These are phyloP conservation scores for Tipula vernalis DNA, from an alignment of 2,888 invertebrate species.

Conservation along the genomic window DNA sequence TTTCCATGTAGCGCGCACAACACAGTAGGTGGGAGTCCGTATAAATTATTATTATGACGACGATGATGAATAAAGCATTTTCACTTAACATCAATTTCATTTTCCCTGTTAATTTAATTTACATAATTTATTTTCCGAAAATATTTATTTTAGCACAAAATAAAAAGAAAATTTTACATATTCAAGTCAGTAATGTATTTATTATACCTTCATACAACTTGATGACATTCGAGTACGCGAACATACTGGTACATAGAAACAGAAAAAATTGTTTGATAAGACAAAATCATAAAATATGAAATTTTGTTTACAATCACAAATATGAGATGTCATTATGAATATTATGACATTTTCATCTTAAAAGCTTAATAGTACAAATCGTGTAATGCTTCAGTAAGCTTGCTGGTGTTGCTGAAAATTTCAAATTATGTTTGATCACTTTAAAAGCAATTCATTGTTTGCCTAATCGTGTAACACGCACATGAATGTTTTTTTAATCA, in stretches of 20 bases:
- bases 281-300: neutral
- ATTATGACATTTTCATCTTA: no score
- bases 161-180: neutral
- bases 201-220: neutral
- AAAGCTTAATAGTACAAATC: no score
- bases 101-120: neutral
- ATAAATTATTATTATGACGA: neutral
- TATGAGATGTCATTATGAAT: no score
- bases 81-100: neutral
- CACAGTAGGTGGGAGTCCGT: neutral
- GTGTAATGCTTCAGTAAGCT: no score
- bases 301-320: neutral
- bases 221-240: neutral
- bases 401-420: no score
- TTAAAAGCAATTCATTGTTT: no score
- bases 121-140: neutral
- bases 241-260: neutral
- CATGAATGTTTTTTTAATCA: no score
- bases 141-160: neutral
- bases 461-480: no score
- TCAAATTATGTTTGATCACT: no score
- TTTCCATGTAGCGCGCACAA: neutral
- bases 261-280: neutral
- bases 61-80: neutral
- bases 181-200: neutral